Conservation (phyloP, 2,888 invertebrate species). For the Abscondita cerata region DNA sequence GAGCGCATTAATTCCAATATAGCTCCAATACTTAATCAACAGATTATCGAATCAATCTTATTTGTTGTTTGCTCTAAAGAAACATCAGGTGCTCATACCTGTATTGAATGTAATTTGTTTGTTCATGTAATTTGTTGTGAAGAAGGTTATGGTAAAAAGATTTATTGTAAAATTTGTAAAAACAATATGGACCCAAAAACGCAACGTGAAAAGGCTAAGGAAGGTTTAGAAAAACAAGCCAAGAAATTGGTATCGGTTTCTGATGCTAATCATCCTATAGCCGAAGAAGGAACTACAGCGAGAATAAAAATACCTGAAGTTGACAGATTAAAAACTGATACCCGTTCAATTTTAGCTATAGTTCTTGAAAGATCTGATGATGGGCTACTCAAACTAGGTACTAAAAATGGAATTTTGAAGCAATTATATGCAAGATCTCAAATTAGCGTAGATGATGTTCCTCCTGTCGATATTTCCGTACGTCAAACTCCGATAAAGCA, state of each 20-base stretch:
- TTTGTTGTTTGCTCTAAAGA: neutral
- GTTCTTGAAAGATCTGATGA: neutral
- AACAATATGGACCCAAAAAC: neutral
- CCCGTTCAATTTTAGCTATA: neutral
- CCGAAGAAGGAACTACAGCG: neutral
- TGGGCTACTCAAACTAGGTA: neutral
- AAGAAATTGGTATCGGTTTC: too few species aligned
- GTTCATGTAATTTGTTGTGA: neutral
- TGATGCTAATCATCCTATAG: neutral
- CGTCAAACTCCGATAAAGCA: neutral
- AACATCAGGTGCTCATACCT: too few species aligned
- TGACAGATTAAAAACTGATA: neutral
- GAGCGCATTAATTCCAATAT: neutral
- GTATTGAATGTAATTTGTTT: neutral
- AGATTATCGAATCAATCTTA: neutral
- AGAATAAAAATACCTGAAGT: neutral
- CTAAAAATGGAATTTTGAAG: neutral
- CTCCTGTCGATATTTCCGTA: neutral
- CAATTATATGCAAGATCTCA: too few species aligned
- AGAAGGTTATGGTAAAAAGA: neutral
- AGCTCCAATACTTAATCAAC: neutral
- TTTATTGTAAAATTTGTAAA: neutral
- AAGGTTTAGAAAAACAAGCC: neutral
- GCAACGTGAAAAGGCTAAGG: neutral
- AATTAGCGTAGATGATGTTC: neutral